Evolutionary conservation across 2,113 vertebrate species (phyloP).

Genomic region (Sphaerodactylus townsendi): DNA sequence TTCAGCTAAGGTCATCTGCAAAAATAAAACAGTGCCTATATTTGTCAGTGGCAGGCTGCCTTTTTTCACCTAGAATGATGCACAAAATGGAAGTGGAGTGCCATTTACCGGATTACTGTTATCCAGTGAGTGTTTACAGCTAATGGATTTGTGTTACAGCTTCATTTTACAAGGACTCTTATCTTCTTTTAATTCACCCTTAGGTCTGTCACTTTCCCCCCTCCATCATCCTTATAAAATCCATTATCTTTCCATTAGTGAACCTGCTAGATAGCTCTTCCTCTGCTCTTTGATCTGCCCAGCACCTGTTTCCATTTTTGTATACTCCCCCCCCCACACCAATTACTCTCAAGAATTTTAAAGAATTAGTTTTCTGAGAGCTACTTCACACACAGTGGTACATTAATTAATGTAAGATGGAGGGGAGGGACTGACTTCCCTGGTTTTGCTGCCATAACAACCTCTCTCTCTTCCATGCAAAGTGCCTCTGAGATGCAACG

Average conservation of each 20-base stretch:
- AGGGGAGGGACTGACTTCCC: constrained; percentile 45
- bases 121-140: constrained; percentile 50
- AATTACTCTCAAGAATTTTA: constrained; percentile 64
- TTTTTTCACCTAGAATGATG: constrained; percentile 59
- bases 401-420: constrained; percentile 35
- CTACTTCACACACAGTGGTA: constrained; percentile 33
- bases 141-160: constrained; percentile 55
- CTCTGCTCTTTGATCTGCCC: constrained; percentile 66
- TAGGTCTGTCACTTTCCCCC: constrained; percentile 56
- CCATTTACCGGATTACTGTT: constrained; percentile 61
- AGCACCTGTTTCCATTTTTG: constrained; percentile 57
- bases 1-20: constrained; percentile 55
- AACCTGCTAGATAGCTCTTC: constrained; percentile 63
- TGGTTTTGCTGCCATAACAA: constrained; percentile 58
- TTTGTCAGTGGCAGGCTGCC: constrained; percentile 48
- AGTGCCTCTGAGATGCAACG: constrained; percentile 70
- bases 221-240: constrained; percentile 60
- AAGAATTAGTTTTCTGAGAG: constrained; percentile 56
- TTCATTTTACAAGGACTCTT: constrained; percentile 59
- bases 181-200: constrained; percentile 61
- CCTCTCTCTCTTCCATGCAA: constrained; percentile 68
- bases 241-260: constrained; percentile 70
- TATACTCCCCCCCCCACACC: background rate
- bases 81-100: constrained; percentile 30
- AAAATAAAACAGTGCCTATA: constrained; percentile 52